Conservation (phyloP, 2,797 vertebrate species). For the Novumbra hubbsi region DNA sequence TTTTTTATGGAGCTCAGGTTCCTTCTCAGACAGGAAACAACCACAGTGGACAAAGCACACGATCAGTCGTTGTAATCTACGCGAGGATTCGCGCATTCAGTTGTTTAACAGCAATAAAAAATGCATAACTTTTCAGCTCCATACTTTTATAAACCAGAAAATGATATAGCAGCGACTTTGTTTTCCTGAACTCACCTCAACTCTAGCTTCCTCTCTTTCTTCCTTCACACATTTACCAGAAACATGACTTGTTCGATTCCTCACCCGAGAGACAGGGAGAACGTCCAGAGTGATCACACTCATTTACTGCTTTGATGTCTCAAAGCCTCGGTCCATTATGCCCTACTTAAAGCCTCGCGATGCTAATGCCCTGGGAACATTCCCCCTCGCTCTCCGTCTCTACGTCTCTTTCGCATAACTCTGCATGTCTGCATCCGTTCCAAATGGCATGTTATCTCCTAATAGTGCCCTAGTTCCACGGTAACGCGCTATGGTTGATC, state of each 20-base stretch:
- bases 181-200: conserved; percentile 53
- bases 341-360: conserved; percentile 68
- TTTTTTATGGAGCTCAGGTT: no score
- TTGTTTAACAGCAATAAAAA: no score
- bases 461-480: not conserved
- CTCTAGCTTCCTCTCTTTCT: no score
- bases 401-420: conserved; percentile 40
- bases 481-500: not conserved
- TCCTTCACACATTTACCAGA: conserved; percentile 47
- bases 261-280: conserved; percentile 54
- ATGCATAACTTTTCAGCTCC: no score
- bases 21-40: no score
- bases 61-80: no score
- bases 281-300: conserved; percentile 70
- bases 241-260: conserved; percentile 55
- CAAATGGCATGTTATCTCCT: no score
- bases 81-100: no score
- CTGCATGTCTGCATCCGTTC: conserved; percentile 36
- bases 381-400: conserved; percentile 6
- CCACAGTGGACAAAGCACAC: no score
- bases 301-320: conserved; percentile 60
- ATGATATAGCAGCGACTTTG: not conserved
- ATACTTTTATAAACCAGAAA: no score
- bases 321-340: conserved; percentile 59
- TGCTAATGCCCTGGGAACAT: conserved; percentile 44